A percentile compares a stretch with the other conserved stretches of the same genome.
Evolutionary conservation across 2,888 invertebrate species (phyloP).

Genomic region (Eristalis pertinax): DNA sequence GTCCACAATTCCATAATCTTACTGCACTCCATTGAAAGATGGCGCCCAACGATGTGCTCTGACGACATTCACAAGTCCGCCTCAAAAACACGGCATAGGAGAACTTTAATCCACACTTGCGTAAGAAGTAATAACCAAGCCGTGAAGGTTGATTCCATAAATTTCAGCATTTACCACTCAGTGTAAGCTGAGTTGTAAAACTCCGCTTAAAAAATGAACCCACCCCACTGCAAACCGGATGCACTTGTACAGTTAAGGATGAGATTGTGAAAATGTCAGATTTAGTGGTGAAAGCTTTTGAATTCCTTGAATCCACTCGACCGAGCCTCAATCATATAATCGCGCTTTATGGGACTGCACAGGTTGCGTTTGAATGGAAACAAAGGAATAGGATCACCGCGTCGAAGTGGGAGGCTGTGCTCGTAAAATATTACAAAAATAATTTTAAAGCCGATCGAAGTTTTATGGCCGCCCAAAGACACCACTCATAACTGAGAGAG

Average conservation of each 20-base stretch:
- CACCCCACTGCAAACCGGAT: not conserved
- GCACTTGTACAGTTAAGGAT: not conserved
- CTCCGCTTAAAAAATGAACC: not conserved
- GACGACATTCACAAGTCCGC: too few relatives aligned
- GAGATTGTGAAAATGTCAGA: not conserved
- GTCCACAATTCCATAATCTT: too few relatives aligned
- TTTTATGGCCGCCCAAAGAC: constrained; percentile 22
- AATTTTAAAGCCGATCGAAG: constrained; percentile 5
- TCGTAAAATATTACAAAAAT: constrained; percentile 18
- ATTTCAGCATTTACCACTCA: not conserved
- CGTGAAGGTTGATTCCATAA: too few relatives aligned
- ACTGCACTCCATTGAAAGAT: too few relatives aligned
- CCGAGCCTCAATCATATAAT: not conserved
- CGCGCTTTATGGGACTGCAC: not conserved
- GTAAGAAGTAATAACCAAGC: not conserved
- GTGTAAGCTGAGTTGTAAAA: not conserved
- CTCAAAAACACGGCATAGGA: not conserved
- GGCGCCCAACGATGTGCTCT: too few relatives aligned
- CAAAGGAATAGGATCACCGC: constrained; percentile 23
- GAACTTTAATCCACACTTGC: not conserved
- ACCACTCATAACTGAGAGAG: constrained; percentile 4
- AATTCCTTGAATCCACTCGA: not conserved
- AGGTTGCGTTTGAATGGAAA: not conserved
- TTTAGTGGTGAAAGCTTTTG: not conserved
- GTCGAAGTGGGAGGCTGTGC: not conserved